Base-by-base conservation (phyloP, 2,888 invertebrate species). In the Pseudoips prasinana region DNA sequence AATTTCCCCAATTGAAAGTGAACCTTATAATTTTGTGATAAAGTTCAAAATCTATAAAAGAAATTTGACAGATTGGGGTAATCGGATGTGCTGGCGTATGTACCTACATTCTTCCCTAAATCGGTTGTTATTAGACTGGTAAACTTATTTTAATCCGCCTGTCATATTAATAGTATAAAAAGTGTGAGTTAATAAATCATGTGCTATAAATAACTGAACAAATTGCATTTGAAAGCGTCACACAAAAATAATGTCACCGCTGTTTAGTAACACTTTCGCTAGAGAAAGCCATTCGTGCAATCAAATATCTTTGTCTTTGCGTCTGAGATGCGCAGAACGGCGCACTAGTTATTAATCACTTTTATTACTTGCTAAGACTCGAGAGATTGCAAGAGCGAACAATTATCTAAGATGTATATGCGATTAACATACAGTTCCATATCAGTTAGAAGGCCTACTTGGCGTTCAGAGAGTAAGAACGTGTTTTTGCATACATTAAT, bases 261-360 rank as follows among this genome's bases (percentile, higher is more conserved):
- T n/a, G 65, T 71, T 82, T 78, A 82, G 80, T 62, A 72, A 79
- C 78, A 86, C 86, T 88, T 88, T 88, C 86, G 63, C 84, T 58
- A 63, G 86, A 72, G 87, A 88, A 86, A 87, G 86, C 77, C 66
- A 74, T 76, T 85, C 77, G 77, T 72, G 76, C 80, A 74, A 77
- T 73, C 76, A 82, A 57, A 77, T 72, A 70, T 78, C 73, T 77
- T 79, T 80, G 77, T 80, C 70, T 75, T 66, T 56, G 44, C 45
- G 57, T 56, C 52, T 54, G 46, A 66, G 64, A 67, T 57, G 62
- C 58, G 45, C 44, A 47, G 43, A 33, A 47, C 46, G 42, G 40
- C 33, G 49, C 36, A 46, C 38, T 53, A 43, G 46, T 47, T 54
- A 55, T 60, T 58, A 61, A 57, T 56, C 38, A 50, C 39, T 51